Evolutionary conservation across 2,113 vertebrate genomes (phyloP).

Genomic region (Gallinago paraguaiae): DNA sequence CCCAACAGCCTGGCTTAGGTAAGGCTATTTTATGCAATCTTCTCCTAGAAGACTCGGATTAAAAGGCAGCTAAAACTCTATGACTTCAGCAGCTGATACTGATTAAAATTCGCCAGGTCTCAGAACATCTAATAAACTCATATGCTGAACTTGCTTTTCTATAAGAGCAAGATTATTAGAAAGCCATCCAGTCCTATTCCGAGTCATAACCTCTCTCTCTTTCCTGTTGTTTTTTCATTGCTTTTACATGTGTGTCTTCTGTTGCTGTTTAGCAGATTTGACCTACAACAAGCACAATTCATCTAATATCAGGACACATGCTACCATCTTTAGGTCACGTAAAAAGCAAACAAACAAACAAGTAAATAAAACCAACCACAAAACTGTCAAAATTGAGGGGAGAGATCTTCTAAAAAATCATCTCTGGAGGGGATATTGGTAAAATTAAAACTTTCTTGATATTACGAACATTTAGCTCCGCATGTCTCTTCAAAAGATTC

Average conservation of each 20-base stretch:
- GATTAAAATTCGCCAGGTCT: not conserved
- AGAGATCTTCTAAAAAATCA: not conserved
- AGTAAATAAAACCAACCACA: not conserved
- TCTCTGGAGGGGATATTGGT: not conserved
- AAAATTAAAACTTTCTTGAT: not conserved
- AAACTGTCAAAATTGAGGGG: not conserved
- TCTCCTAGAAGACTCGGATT: not conserved
- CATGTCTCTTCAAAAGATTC: not conserved
- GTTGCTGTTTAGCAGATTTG: not conserved
- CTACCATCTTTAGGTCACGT: not conserved
- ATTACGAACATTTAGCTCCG: not conserved
- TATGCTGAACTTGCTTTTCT: not conserved
- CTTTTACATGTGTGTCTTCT: not conserved
- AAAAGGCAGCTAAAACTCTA: not conserved
- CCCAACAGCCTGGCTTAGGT: not conserved
- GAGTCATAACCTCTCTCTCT: not conserved
- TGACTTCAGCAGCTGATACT: not conserved
- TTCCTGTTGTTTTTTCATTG: not conserved
- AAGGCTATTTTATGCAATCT: not conserved
- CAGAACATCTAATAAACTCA: not conserved
- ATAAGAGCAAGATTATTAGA: not conserved
- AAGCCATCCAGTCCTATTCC: not conserved
- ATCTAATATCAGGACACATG: not conserved
- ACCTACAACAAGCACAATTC: not conserved
- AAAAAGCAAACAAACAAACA: not conserved